These are phyloP conservation scores for Spea hammondii DNA, from an alignment of 2,797 vertebrate species.

Conservation along the genomic window DNA sequence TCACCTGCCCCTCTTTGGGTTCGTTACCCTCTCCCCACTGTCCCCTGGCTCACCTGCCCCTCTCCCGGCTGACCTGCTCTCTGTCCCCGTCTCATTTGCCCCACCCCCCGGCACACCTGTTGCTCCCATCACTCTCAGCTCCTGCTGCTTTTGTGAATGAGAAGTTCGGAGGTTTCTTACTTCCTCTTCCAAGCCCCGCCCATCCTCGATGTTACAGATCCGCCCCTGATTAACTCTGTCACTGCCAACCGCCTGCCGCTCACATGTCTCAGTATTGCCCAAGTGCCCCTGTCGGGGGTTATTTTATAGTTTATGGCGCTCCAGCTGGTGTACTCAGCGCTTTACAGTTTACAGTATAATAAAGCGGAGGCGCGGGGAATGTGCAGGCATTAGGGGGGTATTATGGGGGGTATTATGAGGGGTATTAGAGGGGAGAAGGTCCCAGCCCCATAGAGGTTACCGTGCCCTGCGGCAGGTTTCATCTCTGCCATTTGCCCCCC, in stretches of 20 bases:
- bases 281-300: no score
- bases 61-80: conserved; percentile 29
- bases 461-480: no score
- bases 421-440: no score
- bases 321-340: no score
- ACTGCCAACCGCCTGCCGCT: background rate
- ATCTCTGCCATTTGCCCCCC: no score
- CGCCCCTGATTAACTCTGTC: background rate
- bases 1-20: background rate
- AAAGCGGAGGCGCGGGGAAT: no score
- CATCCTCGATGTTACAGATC: background rate
- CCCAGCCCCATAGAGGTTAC: no score
- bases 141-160: background rate
- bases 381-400: no score
- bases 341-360: no score
- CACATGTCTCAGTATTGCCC: background rate
- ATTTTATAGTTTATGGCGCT: no score
- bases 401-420: no score
- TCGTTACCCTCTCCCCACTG: background rate
- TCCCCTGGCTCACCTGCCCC: background rate
- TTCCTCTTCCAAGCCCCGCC: background rate
- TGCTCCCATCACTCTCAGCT: background rate
- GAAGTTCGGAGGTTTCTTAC: background rate
- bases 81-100: rapidly evolving
- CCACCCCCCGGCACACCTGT: background rate